phyloP scores from a whole-genome alignment of 1,140 invertebrate genomes.

The Drosophila pectinifera region DNA sequence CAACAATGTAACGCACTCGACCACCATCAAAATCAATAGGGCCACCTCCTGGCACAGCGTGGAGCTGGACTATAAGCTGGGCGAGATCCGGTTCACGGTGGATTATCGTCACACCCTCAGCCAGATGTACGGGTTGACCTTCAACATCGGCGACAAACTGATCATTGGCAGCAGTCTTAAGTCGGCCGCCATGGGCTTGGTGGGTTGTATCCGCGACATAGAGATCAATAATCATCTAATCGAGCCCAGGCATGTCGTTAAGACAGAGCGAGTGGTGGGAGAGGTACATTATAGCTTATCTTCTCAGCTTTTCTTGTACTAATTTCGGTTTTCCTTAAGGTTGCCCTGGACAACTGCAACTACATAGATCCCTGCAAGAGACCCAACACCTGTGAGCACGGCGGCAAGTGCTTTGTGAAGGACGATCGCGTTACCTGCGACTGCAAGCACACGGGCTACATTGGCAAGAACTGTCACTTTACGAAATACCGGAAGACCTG shows the following conservation, averaged over 20 bases:
- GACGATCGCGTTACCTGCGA: slow-evolving; percentile 95
- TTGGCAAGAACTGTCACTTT: slow-evolving; percentile 97
- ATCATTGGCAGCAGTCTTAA: slow-evolving; percentile 91
- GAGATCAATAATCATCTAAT: slow-evolving; percentile 91
- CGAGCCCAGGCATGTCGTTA: slow-evolving; percentile 91
- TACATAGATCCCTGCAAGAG: slow-evolving; percentile 95
- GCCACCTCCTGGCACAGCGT: slow-evolving; percentile 92
- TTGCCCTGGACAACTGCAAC: slow-evolving; percentile 95
- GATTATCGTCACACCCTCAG: slow-evolving; percentile 90
- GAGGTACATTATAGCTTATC: slow-evolving; percentile 84
- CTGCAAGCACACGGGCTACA: slow-evolving; percentile 94
- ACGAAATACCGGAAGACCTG: slow-evolving; percentile 95
- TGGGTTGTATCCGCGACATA: slow-evolving; percentile 96
- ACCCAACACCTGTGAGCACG: slow-evolving; percentile 96
- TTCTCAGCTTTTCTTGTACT: not conserved
- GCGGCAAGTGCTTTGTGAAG: slow-evolving; percentile 94
- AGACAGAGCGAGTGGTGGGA: slow-evolving; percentile 92
- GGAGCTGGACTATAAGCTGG: slow-evolving; percentile 91
- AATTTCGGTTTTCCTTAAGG: slow-evolving; percentile 57
- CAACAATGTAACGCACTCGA: slow-evolving; percentile 90
- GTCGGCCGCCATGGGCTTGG: slow-evolving; percentile 89
- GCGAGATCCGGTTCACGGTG: slow-evolving; percentile 90
- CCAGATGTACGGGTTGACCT: slow-evolving; percentile 88
- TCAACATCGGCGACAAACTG: slow-evolving; percentile 87
- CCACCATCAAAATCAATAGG: slow-evolving; percentile 91